These are phyloP conservation scores for Pelusios castaneus DNA, from an alignment of 2,113 vertebrate genomes.

Conservation along the genomic window DNA sequence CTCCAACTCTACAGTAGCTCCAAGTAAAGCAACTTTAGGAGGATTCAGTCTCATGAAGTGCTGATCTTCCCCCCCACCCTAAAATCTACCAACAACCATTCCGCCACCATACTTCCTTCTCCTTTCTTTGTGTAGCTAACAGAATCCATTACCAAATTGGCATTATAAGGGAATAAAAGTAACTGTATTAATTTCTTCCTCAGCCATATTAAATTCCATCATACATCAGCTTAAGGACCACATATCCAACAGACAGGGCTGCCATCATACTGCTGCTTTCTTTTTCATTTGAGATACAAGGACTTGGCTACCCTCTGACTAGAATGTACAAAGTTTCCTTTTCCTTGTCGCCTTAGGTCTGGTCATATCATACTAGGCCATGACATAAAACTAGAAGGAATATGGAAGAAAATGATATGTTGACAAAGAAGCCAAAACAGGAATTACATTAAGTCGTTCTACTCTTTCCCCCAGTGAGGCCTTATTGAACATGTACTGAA, in stretches of 20 bases:
- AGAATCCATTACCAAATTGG: background rate
- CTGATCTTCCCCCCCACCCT: background rate
- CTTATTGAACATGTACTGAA: background rate
- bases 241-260: background rate
- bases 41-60: no score
- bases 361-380: background rate
- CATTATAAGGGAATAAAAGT: background rate
- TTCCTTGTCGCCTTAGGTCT: background rate
- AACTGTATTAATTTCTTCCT: background rate
- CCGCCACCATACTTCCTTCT: background rate
- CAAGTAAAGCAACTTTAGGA: no score
- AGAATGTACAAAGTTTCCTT: background rate
- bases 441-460: background rate
- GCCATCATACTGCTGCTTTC: background rate
- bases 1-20: no score
- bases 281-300: background rate
- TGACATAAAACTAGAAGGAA: background rate
- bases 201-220: background rate
- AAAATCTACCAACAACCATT: background rate
- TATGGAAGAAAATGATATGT: background rate
- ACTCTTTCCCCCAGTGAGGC: background rate
- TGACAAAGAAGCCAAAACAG: background rate
- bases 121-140: background rate
- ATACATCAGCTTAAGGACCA: background rate
- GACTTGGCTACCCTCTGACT: background rate